These are phyloP conservation scores for Pteronura brasiliensis DNA, from an alignment of 2,113 vertebrate genomes.

Conservation along the genomic window DNA sequence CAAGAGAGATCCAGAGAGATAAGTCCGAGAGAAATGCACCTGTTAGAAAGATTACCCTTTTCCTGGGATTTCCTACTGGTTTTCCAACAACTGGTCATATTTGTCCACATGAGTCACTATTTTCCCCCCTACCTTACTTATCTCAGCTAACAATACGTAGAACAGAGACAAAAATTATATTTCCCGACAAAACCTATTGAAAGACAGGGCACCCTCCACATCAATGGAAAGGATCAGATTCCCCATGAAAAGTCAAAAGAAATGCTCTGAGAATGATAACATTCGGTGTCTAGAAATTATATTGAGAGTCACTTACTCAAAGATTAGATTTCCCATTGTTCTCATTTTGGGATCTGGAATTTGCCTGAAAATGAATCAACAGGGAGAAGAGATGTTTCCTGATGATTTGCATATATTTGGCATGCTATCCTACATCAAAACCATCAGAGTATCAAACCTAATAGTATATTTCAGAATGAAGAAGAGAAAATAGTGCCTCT, in stretches of 20 bases:
- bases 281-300: slow-evolving; percentile 7
- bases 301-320: not conserved
- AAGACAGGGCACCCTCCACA: not conserved
- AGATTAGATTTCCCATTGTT: slow-evolving; percentile 31
- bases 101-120: slow-evolving; percentile 19
- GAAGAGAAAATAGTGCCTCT: not conserved
- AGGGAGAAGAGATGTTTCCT: not conserved
- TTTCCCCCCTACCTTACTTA: not conserved
- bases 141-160: slow-evolving; percentile 13
- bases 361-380: slow-evolving; percentile 22
- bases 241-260: slow-evolving; percentile 1
- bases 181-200: slow-evolving; percentile 1
- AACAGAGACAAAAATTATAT: slow-evolving; percentile 32
- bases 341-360: slow-evolving; percentile 3
- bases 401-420: not conserved
- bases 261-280: not conserved
- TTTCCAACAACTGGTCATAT: slow-evolving; percentile 50
- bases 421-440: not conserved
- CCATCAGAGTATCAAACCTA: not conserved
- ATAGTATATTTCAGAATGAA: not conserved
- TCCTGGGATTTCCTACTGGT: slow-evolving; percentile 29
- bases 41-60: slow-evolving; percentile 42
- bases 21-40: slow-evolving; percentile 43
- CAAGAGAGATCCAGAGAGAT: slow-evolving; percentile 31
- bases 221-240: not conserved